These are phyloP conservation scores for Lamproptera curius DNA, from an alignment of 2,888 invertebrate species.

Conservation along the genomic window DNA sequence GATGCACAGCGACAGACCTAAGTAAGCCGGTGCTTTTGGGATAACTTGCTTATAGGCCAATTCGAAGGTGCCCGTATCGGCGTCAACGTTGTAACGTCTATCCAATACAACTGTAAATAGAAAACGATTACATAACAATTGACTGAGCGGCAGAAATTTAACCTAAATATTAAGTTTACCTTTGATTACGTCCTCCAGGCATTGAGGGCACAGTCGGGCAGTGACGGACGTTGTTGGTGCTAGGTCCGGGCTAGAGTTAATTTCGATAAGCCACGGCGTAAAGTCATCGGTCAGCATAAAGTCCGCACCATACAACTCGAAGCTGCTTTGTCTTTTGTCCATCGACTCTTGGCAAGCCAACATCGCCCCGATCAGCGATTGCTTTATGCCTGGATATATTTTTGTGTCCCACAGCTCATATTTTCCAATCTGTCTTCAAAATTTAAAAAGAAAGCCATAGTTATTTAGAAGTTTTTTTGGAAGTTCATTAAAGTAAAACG, in stretches of 20 bases:
- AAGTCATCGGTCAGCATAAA: constrained; percentile 95
- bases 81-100: constrained; percentile 82
- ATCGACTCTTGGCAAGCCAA: constrained; percentile 91
- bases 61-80: constrained; percentile 90
- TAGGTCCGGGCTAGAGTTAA: constrained; percentile 95
- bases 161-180: constrained; percentile 68
- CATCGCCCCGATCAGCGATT: constrained; percentile 86
- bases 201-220: constrained; percentile 89
- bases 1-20: constrained; percentile 84
- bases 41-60: constrained; percentile 86
- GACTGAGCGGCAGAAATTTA: no score
- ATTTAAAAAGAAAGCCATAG: constrained; percentile 25
- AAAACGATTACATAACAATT: no score
- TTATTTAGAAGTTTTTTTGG: no score
- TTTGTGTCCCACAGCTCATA: constrained; percentile 88
- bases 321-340: constrained; percentile 89
- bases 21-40: constrained; percentile 88
- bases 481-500: no score
- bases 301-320: constrained; percentile 96
- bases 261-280: constrained; percentile 95
- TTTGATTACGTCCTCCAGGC: constrained; percentile 94
- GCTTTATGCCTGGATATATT: constrained; percentile 93
- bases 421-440: constrained; percentile 83
- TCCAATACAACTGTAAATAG: constrained; percentile 85
- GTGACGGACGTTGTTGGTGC: constrained; percentile 95